Evolutionary conservation across 2,797 vertebrate species (phyloP).

Genomic region (Staurois parvus): DNA sequence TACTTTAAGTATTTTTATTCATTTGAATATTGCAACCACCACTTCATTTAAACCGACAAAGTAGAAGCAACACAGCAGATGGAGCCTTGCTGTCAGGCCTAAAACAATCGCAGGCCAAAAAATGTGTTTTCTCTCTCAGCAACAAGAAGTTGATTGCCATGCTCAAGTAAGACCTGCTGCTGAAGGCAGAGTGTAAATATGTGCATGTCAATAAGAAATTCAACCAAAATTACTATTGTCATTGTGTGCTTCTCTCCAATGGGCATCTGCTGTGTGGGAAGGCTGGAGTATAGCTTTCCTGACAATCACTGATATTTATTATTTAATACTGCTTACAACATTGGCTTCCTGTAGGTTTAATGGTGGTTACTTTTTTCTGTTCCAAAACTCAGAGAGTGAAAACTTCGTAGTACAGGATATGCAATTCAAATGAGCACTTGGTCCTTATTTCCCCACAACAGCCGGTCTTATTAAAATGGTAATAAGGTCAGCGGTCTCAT

Average conservation of each 20-base stretch:
- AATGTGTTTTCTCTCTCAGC: constrained; percentile 59
- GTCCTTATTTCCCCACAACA: constrained; percentile 56
- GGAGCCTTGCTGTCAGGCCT: constrained; percentile 66
- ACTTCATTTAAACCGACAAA: not conserved
- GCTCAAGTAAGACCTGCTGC: constrained; percentile 47
- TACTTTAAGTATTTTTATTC: not conserved
- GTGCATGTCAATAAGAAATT: constrained; percentile 35
- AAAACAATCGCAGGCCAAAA: constrained; percentile 25
- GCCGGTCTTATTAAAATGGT: constrained; percentile 57
- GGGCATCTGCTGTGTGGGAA: constrained; percentile 11
- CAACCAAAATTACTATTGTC: not conserved
- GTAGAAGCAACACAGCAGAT: constrained; percentile 65
- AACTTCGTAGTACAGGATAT: constrained; percentile 5
- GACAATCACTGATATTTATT: not conserved
- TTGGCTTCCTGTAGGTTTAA: not conserved
- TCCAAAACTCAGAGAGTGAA: constrained; percentile 1
- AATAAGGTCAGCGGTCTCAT: constrained; percentile 54
- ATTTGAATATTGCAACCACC: not conserved
- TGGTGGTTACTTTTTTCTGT: not conserved
- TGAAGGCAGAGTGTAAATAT: constrained; percentile 50
- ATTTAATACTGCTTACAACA: not conserved
- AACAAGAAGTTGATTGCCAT: constrained; percentile 25
- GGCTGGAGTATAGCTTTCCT: not conserved
- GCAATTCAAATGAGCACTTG: constrained; percentile 48
- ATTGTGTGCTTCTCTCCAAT: constrained; percentile 6